Percentiles rank a stretch among this genome's conserved stretches.
phyloP scores from a whole-genome alignment of 1,140 invertebrate genomes.

The Calephelis virginiensis region DNA sequence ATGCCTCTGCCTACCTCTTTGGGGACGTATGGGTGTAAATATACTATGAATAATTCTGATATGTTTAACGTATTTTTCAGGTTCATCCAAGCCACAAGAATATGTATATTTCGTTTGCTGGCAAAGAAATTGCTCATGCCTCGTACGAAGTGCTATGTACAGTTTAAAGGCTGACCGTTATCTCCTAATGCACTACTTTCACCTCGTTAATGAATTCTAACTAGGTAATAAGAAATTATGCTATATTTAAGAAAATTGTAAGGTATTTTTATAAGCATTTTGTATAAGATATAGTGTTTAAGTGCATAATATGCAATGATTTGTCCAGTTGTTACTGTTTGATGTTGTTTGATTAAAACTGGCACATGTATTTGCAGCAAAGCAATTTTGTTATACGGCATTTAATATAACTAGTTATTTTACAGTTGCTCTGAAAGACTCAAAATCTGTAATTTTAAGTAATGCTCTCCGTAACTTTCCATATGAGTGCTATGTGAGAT shows the following conservation, averaged over 20 bases:
- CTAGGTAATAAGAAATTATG: background rate
- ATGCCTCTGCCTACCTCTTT: too few relatives aligned
- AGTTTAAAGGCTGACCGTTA: constrained; percentile 36
- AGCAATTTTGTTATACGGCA: too few relatives aligned
- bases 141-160: constrained; percentile 79
- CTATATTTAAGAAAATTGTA: background rate
- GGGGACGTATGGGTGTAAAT: background rate
- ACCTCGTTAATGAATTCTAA: constrained; percentile 4
- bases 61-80: constrained; percentile 52
- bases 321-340: too few relatives aligned
- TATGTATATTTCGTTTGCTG: constrained; percentile 85
- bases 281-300: too few relatives aligned
- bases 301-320: too few relatives aligned
- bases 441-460: too few relatives aligned
- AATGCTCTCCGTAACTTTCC: too few relatives aligned
- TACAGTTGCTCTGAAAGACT: too few relatives aligned
- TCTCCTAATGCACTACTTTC: background rate
- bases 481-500: too few relatives aligned
- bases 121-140: constrained; percentile 81
- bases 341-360: too few relatives aligned
- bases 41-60: constrained; percentile 16
- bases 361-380: too few relatives aligned
- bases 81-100: constrained; percentile 85
- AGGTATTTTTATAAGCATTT: constrained; percentile 5
- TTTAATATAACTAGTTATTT: too few relatives aligned